These are phyloP conservation scores for Meloidogyne exigua DNA, from an alignment of 1,140 invertebrate genomes.

Conservation along the genomic window DNA sequence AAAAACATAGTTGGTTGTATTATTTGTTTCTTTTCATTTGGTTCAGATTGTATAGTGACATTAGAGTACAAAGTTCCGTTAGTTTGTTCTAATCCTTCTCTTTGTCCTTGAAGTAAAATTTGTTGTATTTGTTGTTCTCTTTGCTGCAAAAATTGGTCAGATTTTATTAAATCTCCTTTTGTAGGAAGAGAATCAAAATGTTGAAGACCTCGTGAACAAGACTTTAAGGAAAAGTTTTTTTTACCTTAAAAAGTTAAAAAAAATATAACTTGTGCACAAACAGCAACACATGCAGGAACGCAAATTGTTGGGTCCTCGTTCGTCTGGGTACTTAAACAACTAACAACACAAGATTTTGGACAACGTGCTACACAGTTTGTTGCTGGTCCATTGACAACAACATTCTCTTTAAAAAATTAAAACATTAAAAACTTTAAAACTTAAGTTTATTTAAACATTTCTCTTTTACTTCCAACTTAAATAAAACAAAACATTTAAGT, in stretches of 20 bases:
- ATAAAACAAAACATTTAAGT: too few species aligned
- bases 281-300: background rate
- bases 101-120: background rate
- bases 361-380: background rate
- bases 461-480: too few species aligned
- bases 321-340: background rate
- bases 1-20: background rate
- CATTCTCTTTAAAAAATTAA: background rate
- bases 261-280: background rate
- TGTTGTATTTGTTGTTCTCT: background rate
- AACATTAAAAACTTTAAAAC: too few species aligned
- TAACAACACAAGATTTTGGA: background rate
- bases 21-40: background rate
- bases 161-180: background rate
- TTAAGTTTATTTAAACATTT: too few species aligned
- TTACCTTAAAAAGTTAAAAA: background rate
- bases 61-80: background rate
- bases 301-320: background rate
- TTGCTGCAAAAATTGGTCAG: background rate
- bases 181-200: background rate
- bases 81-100: background rate
- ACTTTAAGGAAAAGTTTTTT: background rate
- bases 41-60: background rate
- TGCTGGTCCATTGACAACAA: background rate
- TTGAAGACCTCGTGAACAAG: conserved; percentile 1